A percentile compares a stretch with the other conserved stretches of the same genome.
Evolutionary conservation across 2,888 invertebrate genomes (phyloP).

Genomic region (Halictus quadricinctus): DNA sequence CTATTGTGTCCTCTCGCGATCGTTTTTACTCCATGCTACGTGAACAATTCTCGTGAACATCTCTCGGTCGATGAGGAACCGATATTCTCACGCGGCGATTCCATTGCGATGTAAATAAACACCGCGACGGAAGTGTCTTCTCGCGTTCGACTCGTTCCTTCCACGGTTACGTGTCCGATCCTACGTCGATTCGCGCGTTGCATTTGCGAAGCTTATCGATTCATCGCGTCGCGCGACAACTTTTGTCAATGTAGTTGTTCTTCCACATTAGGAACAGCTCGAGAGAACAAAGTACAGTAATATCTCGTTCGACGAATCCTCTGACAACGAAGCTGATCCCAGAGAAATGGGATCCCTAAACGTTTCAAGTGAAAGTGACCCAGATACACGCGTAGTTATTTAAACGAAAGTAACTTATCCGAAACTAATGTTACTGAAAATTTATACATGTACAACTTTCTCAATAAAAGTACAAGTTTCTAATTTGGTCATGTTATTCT

Average conservation of each 20-base stretch:
- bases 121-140: not conserved
- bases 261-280: not conserved
- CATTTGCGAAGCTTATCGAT: not conserved
- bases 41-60: not conserved
- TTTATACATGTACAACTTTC: not conserved
- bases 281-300: slow-evolving; percentile 2
- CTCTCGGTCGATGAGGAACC: not conserved
- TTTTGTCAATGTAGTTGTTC: slow-evolving; percentile 4
- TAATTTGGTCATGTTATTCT: not conserved
- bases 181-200: not conserved
- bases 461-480: not conserved
- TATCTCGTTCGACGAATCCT: not conserved
- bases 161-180: not conserved
- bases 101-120: slow-evolving; percentile 17
- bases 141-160: not conserved
- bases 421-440: not conserved
- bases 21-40: not conserved
- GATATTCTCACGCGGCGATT: not conserved
- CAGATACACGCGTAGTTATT: not conserved
- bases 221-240: not conserved
- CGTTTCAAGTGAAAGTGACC: not conserved
- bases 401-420: not conserved
- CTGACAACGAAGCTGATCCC: not conserved
- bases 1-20: not conserved
- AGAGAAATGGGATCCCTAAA: not conserved